Conservation (phyloP, 2,113 vertebrate genomes). For the Todiramphus saurophagus region DNA sequence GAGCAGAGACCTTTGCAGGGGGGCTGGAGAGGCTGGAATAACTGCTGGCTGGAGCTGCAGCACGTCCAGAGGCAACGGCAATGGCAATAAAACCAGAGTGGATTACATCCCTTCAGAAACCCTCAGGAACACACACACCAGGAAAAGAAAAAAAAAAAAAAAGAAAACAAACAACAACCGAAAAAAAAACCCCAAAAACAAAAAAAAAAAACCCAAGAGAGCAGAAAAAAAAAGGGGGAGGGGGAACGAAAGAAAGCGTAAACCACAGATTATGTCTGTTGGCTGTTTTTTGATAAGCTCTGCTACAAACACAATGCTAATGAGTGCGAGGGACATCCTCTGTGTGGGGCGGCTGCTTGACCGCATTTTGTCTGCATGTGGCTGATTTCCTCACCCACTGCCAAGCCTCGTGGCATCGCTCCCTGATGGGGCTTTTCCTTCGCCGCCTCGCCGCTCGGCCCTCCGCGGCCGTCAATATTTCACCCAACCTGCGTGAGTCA, state of each 20-base stretch:
- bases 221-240: background rate
- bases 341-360: constrained; percentile 58
- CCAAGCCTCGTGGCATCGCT: constrained; percentile 64
- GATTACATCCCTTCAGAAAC: constrained; percentile 63
- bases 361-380: constrained; percentile 61
- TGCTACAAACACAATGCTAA: constrained; percentile 63
- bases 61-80: constrained; percentile 53
- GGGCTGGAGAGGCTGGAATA: constrained; percentile 53
- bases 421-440: constrained; percentile 57
- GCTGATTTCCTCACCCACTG: constrained; percentile 62
- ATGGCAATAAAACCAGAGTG: constrained; percentile 60
- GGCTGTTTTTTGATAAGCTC: constrained; percentile 67
- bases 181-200: background rate
- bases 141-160: background rate
- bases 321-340: constrained; percentile 63
- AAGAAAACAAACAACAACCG: background rate
- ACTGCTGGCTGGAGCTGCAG: constrained; percentile 55
- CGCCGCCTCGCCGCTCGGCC: background rate
- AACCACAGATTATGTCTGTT: constrained; percentile 72
- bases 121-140: background rate
- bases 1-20: constrained; percentile 24
- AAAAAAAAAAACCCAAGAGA: background rate
- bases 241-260: constrained; percentile 32
- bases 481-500: constrained; percentile 63
- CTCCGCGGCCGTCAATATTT: background rate